phyloP scores from a whole-genome alignment of 2,797 vertebrate genomes.

The Cygnus olor region DNA sequence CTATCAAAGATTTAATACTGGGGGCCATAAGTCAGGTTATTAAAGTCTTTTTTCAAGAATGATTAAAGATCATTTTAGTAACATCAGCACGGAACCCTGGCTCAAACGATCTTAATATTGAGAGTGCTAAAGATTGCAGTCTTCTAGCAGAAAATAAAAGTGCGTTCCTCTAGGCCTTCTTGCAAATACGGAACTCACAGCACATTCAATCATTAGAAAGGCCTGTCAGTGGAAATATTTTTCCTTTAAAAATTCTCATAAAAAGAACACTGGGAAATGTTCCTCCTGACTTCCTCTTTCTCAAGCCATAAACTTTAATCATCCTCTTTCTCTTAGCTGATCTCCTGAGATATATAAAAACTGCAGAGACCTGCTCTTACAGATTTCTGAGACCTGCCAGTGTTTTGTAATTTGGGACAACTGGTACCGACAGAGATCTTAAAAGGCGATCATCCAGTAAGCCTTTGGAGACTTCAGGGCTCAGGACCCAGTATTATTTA shows the following conservation, averaged over 20 bases:
- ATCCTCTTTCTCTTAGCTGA: neutral
- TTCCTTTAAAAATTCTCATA: neutral
- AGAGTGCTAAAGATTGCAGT: neutral
- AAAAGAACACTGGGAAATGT: neutral
- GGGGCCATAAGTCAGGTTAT: constrained; percentile 2
- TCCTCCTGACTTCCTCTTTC: neutral
- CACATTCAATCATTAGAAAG: neutral
- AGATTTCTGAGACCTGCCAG: neutral
- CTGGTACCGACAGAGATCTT: neutral
- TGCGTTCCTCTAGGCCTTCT: neutral
- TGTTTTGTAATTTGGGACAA: neutral
- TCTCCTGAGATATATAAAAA: neutral
- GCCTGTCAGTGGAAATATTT: neutral
- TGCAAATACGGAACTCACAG: neutral
- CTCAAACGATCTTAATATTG: neutral
- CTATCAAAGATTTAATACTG: neutral
- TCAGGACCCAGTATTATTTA: neutral
- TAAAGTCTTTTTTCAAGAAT: neutral
- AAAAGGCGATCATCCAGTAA: neutral
- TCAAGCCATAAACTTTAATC: neutral
- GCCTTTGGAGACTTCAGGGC: neutral
- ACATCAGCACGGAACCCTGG: neutral
- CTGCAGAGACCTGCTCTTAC: neutral
- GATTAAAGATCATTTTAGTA: constrained; percentile 33
- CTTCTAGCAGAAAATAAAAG: constrained; percentile 26